Evolutionary conservation across 1,140 invertebrate species (phyloP), one percentile per base, ranked within the genome.

Genomic region (Drosophila sulfurigaster): DNA sequence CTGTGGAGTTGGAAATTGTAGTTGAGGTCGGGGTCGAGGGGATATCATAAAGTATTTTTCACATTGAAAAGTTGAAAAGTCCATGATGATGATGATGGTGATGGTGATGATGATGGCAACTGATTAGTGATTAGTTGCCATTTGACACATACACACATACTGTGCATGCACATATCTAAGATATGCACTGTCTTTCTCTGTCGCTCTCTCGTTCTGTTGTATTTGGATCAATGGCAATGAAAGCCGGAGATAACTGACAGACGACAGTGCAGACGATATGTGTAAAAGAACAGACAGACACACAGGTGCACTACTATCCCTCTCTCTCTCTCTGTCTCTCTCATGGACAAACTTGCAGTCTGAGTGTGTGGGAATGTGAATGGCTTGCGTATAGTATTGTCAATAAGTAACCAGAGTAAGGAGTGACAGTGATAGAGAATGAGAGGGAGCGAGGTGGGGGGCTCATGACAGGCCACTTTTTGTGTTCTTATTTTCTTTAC

Each of bases 41-140:
- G 16, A 74, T 62, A 70, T 63, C 43, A 70, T 70, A 57, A 75
- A 70, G 72, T 63, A 69, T 75, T 75, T 70, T 70, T 75, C 58
- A 75, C 72, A 63, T 75, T 70, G 66, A 70, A 57, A 54, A 68
- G 57, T 56, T 62, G 43, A 57, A 72, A 72, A 72, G 63, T 72
- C 69, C 45, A 51, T 46, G 58, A 28, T 52, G 25, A 38, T 64
- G n/a, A 51, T 52, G 35, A 1, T 66, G 63, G 10, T 32, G 46
- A 25, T 10, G 46, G n/a, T 30, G 68, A 51, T 78, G 64, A 66
- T 77, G 59, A 70, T 68, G 75, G 69, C 75, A 67, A 67, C 79
- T 86, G 79, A 86, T 87, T 86, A 81, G 83, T 88, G 72, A 86
- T 86, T 86, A 86, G 82, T 82, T 88, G 68, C 63, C 70, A 87